A percentile compares a stretch with the other conserved stretches of the same genome.
These are phyloP conservation scores for Mellivora capensis DNA, from an alignment of 2,113 vertebrate genomes.

Conservation along the genomic window DNA sequence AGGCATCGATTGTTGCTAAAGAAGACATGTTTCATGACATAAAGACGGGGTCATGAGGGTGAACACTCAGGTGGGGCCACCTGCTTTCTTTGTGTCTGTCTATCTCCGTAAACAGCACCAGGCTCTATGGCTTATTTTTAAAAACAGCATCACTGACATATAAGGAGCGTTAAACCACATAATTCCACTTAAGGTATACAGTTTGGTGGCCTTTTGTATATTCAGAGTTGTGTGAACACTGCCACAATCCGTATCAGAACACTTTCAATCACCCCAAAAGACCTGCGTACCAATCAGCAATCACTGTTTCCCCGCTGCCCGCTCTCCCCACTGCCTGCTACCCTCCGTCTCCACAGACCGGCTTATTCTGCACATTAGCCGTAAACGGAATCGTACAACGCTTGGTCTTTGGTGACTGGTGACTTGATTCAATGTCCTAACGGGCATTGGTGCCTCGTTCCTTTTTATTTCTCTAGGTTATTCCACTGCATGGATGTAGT, in stretches of 20 bases:
- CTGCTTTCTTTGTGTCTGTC: neutral
- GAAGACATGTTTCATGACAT: neutral
- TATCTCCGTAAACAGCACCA: neutral
- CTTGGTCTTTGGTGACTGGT: neutral
- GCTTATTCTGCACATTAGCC: neutral
- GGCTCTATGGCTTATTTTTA: neutral
- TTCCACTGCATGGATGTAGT: fast-evolving
- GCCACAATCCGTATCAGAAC: neutral
- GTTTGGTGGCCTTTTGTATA: neutral
- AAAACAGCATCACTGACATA: neutral
- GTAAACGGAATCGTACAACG: fast-evolving
- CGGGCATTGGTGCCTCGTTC: no score
- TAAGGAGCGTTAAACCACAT: neutral
- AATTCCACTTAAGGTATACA: neutral
- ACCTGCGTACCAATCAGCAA: neutral
- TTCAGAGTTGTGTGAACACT: neutral
- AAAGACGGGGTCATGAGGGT: neutral
- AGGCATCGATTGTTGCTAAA: neutral
- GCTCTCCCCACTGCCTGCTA: neutral
- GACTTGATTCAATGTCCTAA: neutral
- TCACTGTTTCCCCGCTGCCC: neutral
- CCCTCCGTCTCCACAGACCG: neutral
- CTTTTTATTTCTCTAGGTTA: neutral
- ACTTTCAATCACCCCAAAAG: neutral
- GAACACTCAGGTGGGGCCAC: neutral